Evolutionary conservation across 2,113 vertebrate species (phyloP).

Genomic region (Microtus richardsoni): DNA sequence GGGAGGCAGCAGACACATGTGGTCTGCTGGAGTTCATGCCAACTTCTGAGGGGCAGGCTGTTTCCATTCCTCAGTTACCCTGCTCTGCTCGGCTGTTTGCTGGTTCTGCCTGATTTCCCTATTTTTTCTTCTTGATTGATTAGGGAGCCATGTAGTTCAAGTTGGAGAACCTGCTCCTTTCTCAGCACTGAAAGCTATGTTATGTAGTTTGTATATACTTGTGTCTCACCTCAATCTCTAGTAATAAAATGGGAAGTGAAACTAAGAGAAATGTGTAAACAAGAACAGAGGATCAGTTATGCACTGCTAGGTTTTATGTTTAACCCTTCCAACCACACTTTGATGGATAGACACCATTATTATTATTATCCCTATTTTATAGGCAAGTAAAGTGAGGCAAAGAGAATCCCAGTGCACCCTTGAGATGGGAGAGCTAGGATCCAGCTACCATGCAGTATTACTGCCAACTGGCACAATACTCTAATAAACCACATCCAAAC

Average conservation of each 20-base stretch:
- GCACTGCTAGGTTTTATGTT: conserved; percentile 19
- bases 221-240: not conserved
- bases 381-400: conserved; percentile 2
- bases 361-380: conserved; percentile 48
- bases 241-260: conserved; percentile 9
- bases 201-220: not conserved
- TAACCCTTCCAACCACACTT: not conserved
- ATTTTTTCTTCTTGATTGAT: not conserved
- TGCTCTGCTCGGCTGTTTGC: conserved; percentile 27
- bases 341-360: not conserved
- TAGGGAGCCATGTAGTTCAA: not conserved
- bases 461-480: conserved; percentile 35
- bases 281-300: not conserved
- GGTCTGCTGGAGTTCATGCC: not conserved
- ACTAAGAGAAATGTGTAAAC: not conserved
- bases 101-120: conserved; percentile 29
- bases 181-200: not conserved
- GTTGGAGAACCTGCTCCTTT: not conserved
- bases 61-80: not conserved
- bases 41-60: not conserved
- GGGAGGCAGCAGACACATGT: not conserved
- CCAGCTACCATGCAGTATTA: not conserved
- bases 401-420: not conserved
- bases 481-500: not conserved
- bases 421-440: not conserved